These are phyloP conservation scores for Callyntrura guangdongensis DNA, from an alignment of 2,888 invertebrate genomes.

Conservation along the genomic window DNA sequence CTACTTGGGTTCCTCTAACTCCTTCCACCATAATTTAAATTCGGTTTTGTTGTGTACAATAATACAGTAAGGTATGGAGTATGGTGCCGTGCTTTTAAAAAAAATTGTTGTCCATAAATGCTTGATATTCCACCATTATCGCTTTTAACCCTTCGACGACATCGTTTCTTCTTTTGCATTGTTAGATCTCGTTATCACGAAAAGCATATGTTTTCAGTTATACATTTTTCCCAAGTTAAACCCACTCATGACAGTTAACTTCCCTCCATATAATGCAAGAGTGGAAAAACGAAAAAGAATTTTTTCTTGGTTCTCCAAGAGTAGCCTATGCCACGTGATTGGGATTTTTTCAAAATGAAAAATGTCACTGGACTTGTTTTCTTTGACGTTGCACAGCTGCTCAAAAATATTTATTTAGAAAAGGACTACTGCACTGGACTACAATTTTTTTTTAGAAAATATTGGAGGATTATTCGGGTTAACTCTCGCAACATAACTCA, in stretches of 20 bases:
- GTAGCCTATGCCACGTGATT: no score
- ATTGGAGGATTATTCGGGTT: neutral
- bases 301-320: neutral
- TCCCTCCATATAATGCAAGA: constrained; percentile 59
- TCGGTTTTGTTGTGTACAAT: neutral
- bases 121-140: neutral
- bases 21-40: constrained; percentile 1
- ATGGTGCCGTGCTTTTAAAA: neutral
- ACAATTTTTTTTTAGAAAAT: neutral
- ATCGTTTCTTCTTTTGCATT: neutral
- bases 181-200: neutral
- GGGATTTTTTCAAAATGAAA: constrained; percentile 38
- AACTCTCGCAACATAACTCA: neutral
- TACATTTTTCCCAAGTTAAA: neutral
- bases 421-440: no score
- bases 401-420: neutral
- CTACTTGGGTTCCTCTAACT: neutral
- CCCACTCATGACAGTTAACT: constrained; percentile 66
- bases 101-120: neutral
- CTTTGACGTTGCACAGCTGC: constrained; percentile 56
- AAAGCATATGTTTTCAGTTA: constrained; percentile 71
- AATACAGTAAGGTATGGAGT: neutral
- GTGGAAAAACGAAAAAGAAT: constrained; percentile 10
- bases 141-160: neutral
- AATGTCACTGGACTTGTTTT: constrained; percentile 41